phyloP scores from a whole-genome alignment of 2,888 invertebrate species.

The Blera fallax region DNA sequence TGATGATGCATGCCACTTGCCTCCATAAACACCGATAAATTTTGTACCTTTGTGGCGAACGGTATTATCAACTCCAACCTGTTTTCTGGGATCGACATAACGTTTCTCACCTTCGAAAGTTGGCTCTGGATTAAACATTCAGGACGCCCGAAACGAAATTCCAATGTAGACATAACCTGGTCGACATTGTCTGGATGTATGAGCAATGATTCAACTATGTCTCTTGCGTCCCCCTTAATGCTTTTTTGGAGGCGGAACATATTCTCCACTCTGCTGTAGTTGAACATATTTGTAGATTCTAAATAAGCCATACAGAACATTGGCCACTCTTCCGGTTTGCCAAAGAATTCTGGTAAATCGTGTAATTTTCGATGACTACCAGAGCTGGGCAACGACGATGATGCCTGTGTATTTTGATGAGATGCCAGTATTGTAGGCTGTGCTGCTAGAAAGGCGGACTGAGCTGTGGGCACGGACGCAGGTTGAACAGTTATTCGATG shows the following conservation, averaged over 20 bases:
- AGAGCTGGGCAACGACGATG: not conserved
- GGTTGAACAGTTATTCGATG: no score
- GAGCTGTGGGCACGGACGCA: no score
- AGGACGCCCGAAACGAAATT: not conserved
- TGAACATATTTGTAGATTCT: constrained; percentile 42
- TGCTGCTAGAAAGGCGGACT: no score
- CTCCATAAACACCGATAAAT: not conserved
- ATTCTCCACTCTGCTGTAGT: constrained; percentile 46
- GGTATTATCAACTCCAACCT: constrained; percentile 13
- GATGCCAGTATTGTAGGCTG: no score
- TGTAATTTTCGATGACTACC: not conserved
- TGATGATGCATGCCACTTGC: constrained; percentile 21
- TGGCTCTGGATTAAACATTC: constrained; percentile 3
- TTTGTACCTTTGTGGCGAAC: not conserved
- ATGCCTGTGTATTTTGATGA: not conserved
- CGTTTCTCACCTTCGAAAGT: constrained; percentile 3
- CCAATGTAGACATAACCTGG: constrained; percentile 13
- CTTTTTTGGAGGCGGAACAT: not conserved
- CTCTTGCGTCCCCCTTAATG: not conserved
- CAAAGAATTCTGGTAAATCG: constrained; percentile 34
- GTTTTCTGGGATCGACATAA: constrained; percentile 14
- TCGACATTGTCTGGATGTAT: constrained; percentile 63
- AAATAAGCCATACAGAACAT: constrained; percentile 51
- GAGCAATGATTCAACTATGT: constrained; percentile 35
- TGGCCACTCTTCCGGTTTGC: constrained; percentile 51